Percentiles rank a stretch among this genome's conserved stretches.
Conservation (phyloP, 2,888 invertebrate genomes). For the Diloba caeruleocephala region DNA sequence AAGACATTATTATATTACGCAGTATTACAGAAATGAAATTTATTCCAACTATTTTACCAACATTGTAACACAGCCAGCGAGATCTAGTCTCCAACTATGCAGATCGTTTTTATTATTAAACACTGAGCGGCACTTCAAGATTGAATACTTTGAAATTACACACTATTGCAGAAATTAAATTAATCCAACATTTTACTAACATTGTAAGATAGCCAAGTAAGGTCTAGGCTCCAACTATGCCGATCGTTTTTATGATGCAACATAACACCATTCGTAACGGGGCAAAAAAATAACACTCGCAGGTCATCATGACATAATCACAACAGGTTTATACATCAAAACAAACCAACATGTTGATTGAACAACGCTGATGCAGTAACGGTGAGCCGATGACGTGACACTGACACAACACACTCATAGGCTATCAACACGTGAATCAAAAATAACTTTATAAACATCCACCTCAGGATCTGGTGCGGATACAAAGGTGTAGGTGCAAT, state of each 20-base stretch:
- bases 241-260: conserved; percentile 8
- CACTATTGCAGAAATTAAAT: neutral
- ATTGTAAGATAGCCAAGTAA: neutral
- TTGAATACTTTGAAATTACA: conserved; percentile 17
- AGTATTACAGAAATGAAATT: conserved; percentile 1
- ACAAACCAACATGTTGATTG: conserved; percentile 49
- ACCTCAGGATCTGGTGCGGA: conserved; percentile 61
- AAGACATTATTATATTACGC: too few relatives aligned
- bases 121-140: conserved; percentile 3
- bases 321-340: conserved; percentile 41
- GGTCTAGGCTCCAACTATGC: conserved; percentile 2
- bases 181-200: neutral
- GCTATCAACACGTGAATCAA: conserved; percentile 59
- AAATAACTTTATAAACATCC: conserved; percentile 81
- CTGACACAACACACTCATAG: conserved; percentile 25
- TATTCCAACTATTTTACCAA: too few relatives aligned
- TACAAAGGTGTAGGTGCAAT: conserved; percentile 62
- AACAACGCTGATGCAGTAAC: conserved; percentile 50
- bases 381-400: conserved; percentile 30
- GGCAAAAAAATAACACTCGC: conserved; percentile 14
- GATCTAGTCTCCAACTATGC: too few relatives aligned
- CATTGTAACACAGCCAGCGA: too few relatives aligned
- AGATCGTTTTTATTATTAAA: too few relatives aligned
- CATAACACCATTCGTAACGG: conserved; percentile 31
- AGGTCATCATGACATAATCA: conserved; percentile 44